phyloP scores from a whole-genome alignment of 2,888 invertebrate genomes.

The Leucoma salicis region DNA sequence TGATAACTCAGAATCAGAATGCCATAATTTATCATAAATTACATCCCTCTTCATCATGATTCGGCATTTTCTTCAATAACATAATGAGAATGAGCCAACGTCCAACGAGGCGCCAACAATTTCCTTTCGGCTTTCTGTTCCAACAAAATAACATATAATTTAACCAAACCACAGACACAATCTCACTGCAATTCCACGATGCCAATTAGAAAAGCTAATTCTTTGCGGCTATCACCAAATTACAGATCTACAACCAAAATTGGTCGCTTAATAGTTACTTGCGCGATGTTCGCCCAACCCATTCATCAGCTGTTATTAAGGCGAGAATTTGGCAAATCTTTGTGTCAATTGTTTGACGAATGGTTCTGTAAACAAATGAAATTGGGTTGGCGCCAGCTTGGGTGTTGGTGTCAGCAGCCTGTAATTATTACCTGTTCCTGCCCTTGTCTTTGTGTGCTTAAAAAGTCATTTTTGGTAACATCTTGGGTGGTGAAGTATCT shows the following conservation, averaged over 20 bases:
- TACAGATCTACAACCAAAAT: conserved; percentile 36
- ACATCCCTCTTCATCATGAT: conserved; percentile 50
- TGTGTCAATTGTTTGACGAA: conserved; percentile 52
- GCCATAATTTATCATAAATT: conserved; percentile 28
- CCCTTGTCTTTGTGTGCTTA: conserved; percentile 38
- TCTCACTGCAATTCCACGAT: conserved; percentile 49
- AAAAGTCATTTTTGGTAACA: conserved; percentile 35
- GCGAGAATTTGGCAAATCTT: conserved; percentile 53
- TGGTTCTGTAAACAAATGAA: conserved; percentile 32
- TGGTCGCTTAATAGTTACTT: conserved; percentile 38
- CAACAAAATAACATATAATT: conserved; percentile 70
- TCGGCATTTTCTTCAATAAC: conserved; percentile 60
- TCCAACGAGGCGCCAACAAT: conserved; percentile 74
- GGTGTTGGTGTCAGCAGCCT: conserved; percentile 32
- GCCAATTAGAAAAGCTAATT: conserved; percentile 40
- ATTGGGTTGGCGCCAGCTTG: conserved; percentile 41
- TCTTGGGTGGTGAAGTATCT: conserved; percentile 48
- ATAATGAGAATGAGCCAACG: conserved; percentile 65
- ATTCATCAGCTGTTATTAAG: conserved; percentile 41
- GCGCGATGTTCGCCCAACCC: conserved; percentile 37
- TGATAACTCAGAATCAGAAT: too few species aligned
- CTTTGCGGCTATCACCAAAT: conserved; percentile 40
- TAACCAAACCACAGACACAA: conserved; percentile 57
- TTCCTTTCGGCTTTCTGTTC: conserved; percentile 53
- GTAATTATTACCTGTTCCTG: conserved; percentile 44